Evolutionary conservation across 1,140 invertebrate genomes (phyloP).

Genomic region (Ceratina australensis): DNA sequence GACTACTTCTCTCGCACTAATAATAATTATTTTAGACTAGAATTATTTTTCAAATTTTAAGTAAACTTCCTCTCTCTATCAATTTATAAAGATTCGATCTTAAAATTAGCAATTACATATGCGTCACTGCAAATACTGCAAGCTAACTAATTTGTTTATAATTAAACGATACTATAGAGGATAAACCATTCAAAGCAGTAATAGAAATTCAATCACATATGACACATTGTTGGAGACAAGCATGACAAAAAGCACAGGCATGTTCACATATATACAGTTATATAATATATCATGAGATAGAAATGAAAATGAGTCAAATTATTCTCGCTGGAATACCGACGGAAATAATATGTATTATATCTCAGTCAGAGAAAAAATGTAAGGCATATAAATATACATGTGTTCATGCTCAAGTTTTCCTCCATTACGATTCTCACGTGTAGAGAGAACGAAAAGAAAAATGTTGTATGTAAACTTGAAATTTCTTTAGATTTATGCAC

Average conservation of each 20-base stretch:
- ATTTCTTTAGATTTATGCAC: conserved; percentile 57
- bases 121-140: conserved; percentile 25
- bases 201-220: conserved; percentile 57
- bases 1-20: no score
- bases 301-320: conserved; percentile 34
- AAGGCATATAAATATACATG: conserved; percentile 59
- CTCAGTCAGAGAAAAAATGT: conserved; percentile 41
- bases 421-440: conserved; percentile 28
- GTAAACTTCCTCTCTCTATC: conserved; percentile 6
- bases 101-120: conserved; percentile 25
- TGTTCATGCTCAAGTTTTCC: conserved; percentile 56
- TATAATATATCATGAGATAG: conserved; percentile 36
- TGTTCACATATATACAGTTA: conserved; percentile 60
- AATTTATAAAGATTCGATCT: not conserved
- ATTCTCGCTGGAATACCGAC: not conserved
- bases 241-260: conserved; percentile 63
- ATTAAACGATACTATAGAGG: conserved; percentile 47
- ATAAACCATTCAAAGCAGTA: conserved; percentile 63
- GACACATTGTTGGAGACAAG: conserved; percentile 60
- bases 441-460: conserved; percentile 40
- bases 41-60: not conserved
- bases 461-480: conserved; percentile 51
- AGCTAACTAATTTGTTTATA: conserved; percentile 37
- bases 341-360: conserved; percentile 48
- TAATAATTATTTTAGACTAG: no score